Evolutionary conservation across 2,797 vertebrate genomes (phyloP).

Genomic region (Schizopygopsis pylzovi): DNA sequence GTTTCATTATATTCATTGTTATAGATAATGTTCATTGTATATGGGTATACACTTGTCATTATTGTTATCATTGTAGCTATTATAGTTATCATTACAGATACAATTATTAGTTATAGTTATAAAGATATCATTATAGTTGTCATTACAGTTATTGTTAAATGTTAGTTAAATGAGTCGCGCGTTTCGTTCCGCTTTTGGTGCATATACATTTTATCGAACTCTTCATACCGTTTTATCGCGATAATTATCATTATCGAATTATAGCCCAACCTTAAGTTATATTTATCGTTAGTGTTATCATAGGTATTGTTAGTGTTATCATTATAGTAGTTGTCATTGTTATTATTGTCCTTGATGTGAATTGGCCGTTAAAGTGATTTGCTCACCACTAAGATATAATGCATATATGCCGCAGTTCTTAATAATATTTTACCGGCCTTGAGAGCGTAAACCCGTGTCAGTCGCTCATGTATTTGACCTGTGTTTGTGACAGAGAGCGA

Average conservation of each 20-base stretch:
- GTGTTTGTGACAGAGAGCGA: slow-evolving; percentile 69
- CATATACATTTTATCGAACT: no score
- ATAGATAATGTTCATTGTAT: background rate
- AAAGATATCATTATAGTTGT: background rate
- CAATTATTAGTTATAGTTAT: no score
- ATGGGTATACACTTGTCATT: background rate
- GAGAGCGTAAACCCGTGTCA: background rate
- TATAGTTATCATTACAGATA: background rate
- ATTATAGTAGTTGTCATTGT: background rate
- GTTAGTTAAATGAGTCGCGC: no score
- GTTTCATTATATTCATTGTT: background rate
- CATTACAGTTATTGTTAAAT: background rate
- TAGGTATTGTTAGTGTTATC: no score
- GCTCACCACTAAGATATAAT: no score
- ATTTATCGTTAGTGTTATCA: no score
- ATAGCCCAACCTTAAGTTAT: no score
- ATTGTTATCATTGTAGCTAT: background rate
- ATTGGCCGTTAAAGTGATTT: background rate
- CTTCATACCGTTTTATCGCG: no score
- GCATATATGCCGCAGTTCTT: background rate
- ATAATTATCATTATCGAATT: no score
- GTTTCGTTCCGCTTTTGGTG: no score
- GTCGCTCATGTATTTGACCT: background rate
- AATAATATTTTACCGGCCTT: background rate
- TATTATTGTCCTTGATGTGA: background rate